Percentiles rank a stretch among this genome's conserved stretches.
These are phyloP conservation scores for Lasioglossum zephyrum DNA, from an alignment of 2,888 invertebrate genomes.

Conservation along the genomic window DNA sequence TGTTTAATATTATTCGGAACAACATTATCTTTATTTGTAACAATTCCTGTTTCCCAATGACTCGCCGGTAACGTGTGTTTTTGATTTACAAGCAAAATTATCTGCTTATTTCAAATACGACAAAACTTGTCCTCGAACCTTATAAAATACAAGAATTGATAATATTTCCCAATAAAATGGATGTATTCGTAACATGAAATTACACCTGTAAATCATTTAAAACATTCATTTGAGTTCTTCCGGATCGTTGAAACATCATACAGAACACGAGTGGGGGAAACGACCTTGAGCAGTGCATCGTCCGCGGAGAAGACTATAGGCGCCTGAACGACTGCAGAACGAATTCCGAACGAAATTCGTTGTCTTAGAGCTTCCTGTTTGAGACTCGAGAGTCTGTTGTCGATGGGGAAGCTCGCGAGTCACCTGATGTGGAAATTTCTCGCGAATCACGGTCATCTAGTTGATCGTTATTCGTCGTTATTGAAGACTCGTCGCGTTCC, in stretches of 20 bases:
- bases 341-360: constrained; percentile 44
- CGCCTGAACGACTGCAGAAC: constrained; percentile 24
- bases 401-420: constrained; percentile 31
- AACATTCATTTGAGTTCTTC: neutral
- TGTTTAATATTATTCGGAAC: too few species aligned
- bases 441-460: constrained; percentile 39
- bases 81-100: too few species aligned
- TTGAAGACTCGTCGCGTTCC: constrained; percentile 43
- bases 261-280: neutral
- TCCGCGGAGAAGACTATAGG: constrained; percentile 38
- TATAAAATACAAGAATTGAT: too few species aligned
- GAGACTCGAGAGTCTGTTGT: constrained; percentile 14
- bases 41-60: too few species aligned
- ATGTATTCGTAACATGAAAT: neutral
- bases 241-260: neutral
- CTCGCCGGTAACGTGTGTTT: too few species aligned
- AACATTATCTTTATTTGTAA: too few species aligned
- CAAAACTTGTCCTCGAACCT: too few species aligned
- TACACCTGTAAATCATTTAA: neutral
- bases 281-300: neutral
- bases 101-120: too few species aligned
- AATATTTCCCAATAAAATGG: neutral
- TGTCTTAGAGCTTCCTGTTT: constrained; percentile 64
- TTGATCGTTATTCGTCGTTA: constrained; percentile 29
- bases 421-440: constrained; percentile 25